phyloP scores from a whole-genome alignment of 2,797 vertebrate species.

The Taeniopygia guttata region DNA sequence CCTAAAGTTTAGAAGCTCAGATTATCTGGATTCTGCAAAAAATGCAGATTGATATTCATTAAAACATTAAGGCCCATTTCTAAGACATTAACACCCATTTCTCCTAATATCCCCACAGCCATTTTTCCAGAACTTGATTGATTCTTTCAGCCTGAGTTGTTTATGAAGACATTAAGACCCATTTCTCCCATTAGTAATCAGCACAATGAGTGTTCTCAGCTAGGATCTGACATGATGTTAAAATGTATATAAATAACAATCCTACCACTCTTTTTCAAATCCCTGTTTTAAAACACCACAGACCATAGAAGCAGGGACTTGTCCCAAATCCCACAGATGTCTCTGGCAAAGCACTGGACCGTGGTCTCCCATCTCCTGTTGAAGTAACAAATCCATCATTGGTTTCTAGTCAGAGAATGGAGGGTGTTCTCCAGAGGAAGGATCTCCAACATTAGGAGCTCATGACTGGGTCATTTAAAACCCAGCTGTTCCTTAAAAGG shows the following conservation, averaged over 20 bases:
- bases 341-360: neutral
- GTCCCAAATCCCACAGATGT: neutral
- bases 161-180: neutral
- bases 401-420: neutral
- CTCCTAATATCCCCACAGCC: neutral
- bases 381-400: neutral
- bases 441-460: neutral
- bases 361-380: neutral
- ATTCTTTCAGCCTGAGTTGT: neutral
- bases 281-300: neutral
- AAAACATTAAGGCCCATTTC: neutral
- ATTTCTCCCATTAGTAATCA: neutral
- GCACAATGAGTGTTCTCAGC: accelerated
- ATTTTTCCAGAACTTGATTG: neutral
- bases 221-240: neutral
- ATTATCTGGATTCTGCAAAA: neutral
- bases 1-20: neutral
- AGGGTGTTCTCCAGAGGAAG: neutral
- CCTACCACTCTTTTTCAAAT: neutral
- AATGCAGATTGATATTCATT: neutral
- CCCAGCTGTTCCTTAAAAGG: neutral
- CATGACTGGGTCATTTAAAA: neutral
- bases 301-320: neutral
- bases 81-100: neutral
- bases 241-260: neutral